Conservation (phyloP, 2,888 invertebrate species). For the Oxytorus armatus region DNA sequence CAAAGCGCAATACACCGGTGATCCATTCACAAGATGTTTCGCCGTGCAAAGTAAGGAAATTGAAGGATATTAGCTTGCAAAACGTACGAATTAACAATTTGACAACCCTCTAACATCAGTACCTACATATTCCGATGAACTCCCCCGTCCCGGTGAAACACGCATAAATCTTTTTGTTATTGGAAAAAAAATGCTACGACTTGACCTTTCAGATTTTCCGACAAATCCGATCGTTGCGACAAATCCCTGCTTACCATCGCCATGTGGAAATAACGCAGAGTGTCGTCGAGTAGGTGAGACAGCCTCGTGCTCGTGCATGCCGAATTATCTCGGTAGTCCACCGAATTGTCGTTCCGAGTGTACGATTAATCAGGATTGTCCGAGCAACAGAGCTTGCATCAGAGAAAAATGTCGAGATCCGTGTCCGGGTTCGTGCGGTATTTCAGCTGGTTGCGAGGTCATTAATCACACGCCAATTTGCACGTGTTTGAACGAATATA, state of each 20-base stretch:
- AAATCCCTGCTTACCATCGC: slow-evolving; percentile 84
- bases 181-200: not conserved
- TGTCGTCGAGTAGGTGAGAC: slow-evolving; percentile 87
- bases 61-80: slow-evolving; percentile 12
- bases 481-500: slow-evolving; percentile 88
- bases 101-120: too few relatives aligned
- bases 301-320: slow-evolving; percentile 88
- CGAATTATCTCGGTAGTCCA: slow-evolving; percentile 89
- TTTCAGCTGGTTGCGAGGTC: slow-evolving; percentile 90
- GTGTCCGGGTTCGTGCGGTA: slow-evolving; percentile 91
- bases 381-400: slow-evolving; percentile 90
- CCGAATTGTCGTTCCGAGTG: slow-evolving; percentile 87
- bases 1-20: slow-evolving; percentile 87
- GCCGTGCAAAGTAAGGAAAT: slow-evolving; percentile 81
- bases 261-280: slow-evolving; percentile 89
- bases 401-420: slow-evolving; percentile 91
- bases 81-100: not conserved
- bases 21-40: slow-evolving; percentile 90
- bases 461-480: slow-evolving; percentile 92
- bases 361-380: slow-evolving; percentile 89
- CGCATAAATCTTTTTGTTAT: slow-evolving; percentile 20
- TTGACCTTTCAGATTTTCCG: slow-evolving; percentile 68
- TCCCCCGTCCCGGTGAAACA: slow-evolving; percentile 16
- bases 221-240: slow-evolving; percentile 65
- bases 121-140: too few relatives aligned